These are phyloP conservation scores for Acanthoscelides obtectus DNA, from an alignment of 2,888 invertebrate species.

Conservation along the genomic window DNA sequence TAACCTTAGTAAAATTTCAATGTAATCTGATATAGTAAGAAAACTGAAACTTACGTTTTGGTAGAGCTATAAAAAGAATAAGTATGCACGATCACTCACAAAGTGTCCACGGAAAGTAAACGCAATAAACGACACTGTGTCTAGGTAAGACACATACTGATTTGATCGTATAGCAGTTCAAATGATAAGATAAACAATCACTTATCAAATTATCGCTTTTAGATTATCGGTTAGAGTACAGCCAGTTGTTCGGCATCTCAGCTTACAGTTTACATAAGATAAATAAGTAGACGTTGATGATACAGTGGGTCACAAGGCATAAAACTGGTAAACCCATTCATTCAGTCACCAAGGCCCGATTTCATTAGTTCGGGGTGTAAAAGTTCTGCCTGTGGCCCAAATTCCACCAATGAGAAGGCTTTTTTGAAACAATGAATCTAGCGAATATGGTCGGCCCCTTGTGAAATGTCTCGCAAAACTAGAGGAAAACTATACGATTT, in stretches of 20 bases:
- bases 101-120: neutral
- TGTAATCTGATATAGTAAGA: too few relatives aligned
- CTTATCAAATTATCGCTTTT: constrained; percentile 4
- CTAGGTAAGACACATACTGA: neutral
- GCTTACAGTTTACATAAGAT: neutral
- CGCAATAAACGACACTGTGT: neutral
- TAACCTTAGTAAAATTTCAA: too few relatives aligned
- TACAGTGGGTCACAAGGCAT: neutral
- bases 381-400: too few relatives aligned
- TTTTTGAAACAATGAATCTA: too few relatives aligned
- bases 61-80: neutral
- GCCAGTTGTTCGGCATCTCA: too few relatives aligned
- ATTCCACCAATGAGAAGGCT: too few relatives aligned
- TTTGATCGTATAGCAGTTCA: neutral
- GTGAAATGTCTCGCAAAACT: too few relatives aligned
- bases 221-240: neutral
- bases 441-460: too few relatives aligned
- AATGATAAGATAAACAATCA: constrained; percentile 2
- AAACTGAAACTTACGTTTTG: neutral
- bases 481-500: too few relatives aligned
- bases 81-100: neutral
- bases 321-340: neutral
- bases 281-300: neutral
- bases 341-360: too few relatives aligned
- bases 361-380: too few relatives aligned